These are phyloP conservation scores for Pyrrhia umbra DNA, from an alignment of 2,888 invertebrate species.

Conservation along the genomic window DNA sequence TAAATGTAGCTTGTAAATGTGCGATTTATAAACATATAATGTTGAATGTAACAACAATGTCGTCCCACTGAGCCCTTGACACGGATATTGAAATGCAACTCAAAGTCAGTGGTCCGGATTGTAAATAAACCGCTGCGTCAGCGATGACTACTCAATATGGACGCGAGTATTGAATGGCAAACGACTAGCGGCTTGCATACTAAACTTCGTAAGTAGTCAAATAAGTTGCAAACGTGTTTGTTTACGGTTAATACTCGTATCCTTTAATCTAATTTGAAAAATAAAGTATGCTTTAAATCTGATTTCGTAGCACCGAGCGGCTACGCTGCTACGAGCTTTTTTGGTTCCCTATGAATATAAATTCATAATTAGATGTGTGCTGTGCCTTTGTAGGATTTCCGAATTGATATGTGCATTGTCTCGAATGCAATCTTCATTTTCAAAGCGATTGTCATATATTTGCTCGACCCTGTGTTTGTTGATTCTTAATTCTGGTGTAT, in stretches of 20 bases:
- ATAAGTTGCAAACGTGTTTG: conserved; percentile 36
- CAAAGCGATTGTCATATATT: conserved; percentile 26
- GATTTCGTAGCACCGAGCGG: conserved; percentile 41
- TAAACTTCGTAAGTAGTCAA: conserved; percentile 36
- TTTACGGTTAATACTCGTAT: conserved; percentile 52
- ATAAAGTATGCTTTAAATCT: conserved; percentile 1
- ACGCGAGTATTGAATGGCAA: conserved; percentile 53
- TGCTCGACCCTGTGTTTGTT: conserved; percentile 13
- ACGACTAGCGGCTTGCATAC: conserved; percentile 38
- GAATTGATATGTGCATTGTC: not conserved
- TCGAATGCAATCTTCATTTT: conserved; percentile 4
- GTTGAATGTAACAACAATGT: conserved; percentile 53
- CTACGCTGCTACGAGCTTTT: conserved; percentile 39
- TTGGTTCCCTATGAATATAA: too few relatives aligned
- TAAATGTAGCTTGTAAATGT: conserved; percentile 46
- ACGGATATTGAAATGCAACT: conserved; percentile 74
- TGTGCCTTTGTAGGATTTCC: not conserved
- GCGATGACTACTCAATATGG: conserved; percentile 70
- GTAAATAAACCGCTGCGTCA: conserved; percentile 70
- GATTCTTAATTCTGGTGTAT: conserved; percentile 8
- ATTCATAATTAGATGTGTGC: too few relatives aligned
- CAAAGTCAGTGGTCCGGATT: conserved; percentile 75
- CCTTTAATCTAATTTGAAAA: conserved; percentile 19
- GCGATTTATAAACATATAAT: conserved; percentile 50
- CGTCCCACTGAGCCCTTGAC: conserved; percentile 72